Conservation (phyloP, 2,797 vertebrate species). For the Merluccius polli region DNA sequence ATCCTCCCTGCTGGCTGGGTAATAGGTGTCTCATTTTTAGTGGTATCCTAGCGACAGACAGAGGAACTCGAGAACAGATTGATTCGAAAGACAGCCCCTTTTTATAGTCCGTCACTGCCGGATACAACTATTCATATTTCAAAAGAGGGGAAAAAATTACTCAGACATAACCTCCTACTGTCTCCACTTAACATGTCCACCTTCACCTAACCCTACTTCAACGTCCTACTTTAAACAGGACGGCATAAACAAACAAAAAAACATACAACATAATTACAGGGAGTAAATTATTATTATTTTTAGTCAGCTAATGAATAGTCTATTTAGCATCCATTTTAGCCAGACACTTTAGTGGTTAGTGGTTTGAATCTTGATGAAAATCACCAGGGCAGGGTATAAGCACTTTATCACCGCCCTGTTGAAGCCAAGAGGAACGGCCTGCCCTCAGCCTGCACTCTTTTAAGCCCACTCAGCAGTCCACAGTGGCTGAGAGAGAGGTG, state of each 20-base stretch:
- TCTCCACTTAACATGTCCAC: background rate
- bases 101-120: background rate
- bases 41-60: slow-evolving; percentile 1
- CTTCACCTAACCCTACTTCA: background rate
- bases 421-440: slow-evolving; percentile 12
- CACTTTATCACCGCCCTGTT: slow-evolving; percentile 3
- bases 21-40: slow-evolving; percentile 1
- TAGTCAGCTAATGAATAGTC: background rate
- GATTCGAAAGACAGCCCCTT: background rate
- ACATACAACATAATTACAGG: background rate
- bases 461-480: background rate
- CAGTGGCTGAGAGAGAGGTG: background rate
- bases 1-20: background rate
- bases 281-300: background rate
- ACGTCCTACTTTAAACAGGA: background rate
- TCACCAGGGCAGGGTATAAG: background rate
- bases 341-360: background rate
- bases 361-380: background rate
- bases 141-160: background rate
- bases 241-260: background rate
- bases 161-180: background rate
- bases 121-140: background rate
- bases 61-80: background rate
- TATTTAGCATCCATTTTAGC: background rate
- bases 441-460: background rate